Evolutionary conservation across 30 jellyfish, hydroid and myxozoan genomes (phyloP), one percentile per base, ranked within the genome.

Genomic region (Aurelia coerulea): DNA sequence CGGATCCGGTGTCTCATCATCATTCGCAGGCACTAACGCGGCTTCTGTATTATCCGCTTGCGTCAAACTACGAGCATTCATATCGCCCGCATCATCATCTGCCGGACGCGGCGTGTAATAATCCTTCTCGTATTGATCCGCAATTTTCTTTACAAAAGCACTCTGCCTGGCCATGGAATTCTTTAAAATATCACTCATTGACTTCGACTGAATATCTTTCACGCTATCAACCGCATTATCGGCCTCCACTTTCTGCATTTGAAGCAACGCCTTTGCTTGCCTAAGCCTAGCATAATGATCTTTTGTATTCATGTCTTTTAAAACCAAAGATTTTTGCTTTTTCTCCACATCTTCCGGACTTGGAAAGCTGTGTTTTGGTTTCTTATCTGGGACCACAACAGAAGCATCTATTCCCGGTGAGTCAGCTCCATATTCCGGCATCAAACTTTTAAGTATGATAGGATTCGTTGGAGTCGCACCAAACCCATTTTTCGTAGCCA

Each of bases 191-290:
- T 78, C 78, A 71, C 74, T 60, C 79, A 88, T 65, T 11, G 90
- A 34, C 29, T 42, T 39, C 12, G 89, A 79, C 83, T 78, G 87
- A 23, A 81, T 72, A 35, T 90, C 85, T 56, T 90, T 90, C 42
- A 90, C 91, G 37, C 88, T 65, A 76, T 76, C 74, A 14, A 78
- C 37, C 2, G 91, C 97, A 13, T 78, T 74, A 56, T 90, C 92
- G 51, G 97, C 93, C 78, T 90, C 97, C 50, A 16, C 75, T 46
- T 81, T 90, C 83, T 90, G 97, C 79, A 90, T 59, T 37, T 90
- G 84, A 63, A 90, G 62, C 17, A 90, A 63, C 0, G 94, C 82
- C 34, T 72, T 83, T 17, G 97, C 94, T 51, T 90, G 97, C 62
- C 65, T 74, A 62, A 81, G 65, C 37, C 89, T 51, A 2, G 65